phyloP scores from a whole-genome alignment of 2,888 invertebrate genomes.

The Stomorhina lunata region DNA sequence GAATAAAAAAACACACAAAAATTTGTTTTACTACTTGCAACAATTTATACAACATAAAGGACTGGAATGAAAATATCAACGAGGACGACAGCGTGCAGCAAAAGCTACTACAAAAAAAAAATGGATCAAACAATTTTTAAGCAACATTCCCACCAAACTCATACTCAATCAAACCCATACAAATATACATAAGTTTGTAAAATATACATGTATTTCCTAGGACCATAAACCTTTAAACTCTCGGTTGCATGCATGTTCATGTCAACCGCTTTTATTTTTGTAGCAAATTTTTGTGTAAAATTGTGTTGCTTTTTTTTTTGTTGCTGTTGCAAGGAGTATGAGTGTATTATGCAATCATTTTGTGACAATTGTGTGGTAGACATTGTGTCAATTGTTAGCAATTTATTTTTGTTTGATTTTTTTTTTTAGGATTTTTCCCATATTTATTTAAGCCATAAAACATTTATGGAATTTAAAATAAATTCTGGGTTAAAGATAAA shows the following conservation, averaged over 20 bases:
- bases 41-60: conserved; percentile 47
- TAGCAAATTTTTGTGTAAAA: not conserved
- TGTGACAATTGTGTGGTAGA: conserved; percentile 66
- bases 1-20: conserved; percentile 19
- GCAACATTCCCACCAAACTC: conserved; percentile 45
- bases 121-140: conserved; percentile 63
- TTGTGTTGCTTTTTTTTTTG: conserved; percentile 13
- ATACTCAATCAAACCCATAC: conserved; percentile 1
- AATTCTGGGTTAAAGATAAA: conserved; percentile 21
- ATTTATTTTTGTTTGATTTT: not conserved
- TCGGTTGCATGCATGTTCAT: conserved; percentile 24
- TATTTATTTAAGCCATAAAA: conserved; percentile 56
- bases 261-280: conserved; percentile 29
- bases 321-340: conserved; percentile 1
- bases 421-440: not conserved
- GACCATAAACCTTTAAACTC: conserved; percentile 12
- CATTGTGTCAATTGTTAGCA: conserved; percentile 65
- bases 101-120: not conserved
- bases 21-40: conserved; percentile 10
- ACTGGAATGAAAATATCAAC: conserved; percentile 48
- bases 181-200: not conserved
- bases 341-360: conserved; percentile 63
- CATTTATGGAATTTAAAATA: conserved; percentile 43
- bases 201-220: conserved; percentile 4
- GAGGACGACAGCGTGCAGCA: not conserved